Percentiles rank a stretch among this genome's conserved stretches.
Conservation (phyloP, 1,140 invertebrate genomes). For the Pseudomyrmex flavicornis region DNA sequence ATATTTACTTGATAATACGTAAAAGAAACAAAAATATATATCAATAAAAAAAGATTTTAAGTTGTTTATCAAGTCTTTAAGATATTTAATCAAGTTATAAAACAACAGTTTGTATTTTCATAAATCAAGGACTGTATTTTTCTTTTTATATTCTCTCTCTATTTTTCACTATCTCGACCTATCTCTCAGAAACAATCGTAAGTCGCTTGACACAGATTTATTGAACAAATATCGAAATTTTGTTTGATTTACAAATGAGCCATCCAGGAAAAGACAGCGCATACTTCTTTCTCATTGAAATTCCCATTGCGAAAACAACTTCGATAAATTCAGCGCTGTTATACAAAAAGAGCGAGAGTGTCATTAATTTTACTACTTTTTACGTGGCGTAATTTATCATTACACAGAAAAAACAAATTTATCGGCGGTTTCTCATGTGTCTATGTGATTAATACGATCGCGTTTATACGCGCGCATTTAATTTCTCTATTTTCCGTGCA, state of each 20-base stretch:
- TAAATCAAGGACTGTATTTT: slow-evolving; percentile 1
- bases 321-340: slow-evolving; percentile 23
- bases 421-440: not conserved
- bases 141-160: not conserved
- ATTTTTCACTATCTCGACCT: not conserved
- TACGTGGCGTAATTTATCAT: slow-evolving; percentile 23
- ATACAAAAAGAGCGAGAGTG: not conserved
- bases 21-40: too few species aligned
- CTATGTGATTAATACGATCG: not conserved
- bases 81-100: slow-evolving; percentile 12
- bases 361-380: slow-evolving; percentile 33
- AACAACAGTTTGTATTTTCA: slow-evolving; percentile 22
- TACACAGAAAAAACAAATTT: not conserved
- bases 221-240: slow-evolving; percentile 62
- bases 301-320: slow-evolving; percentile 12
- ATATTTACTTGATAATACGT: too few species aligned
- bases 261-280: not conserved
- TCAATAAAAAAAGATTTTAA: not conserved
- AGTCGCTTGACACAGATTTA: slow-evolving; percentile 53
- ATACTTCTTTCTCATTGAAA: slow-evolving; percentile 16
- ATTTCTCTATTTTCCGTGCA: not conserved
- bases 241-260: slow-evolving; percentile 64
- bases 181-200: slow-evolving; percentile 45
- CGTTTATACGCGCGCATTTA: not conserved
- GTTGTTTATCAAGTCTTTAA: not conserved